Conservation (phyloP, 2,113 vertebrate genomes). For the cattle (Bos taurus) region ARS-UCD2.0 NC_037347.1:55995001-55995500, state of each 20-base stretch:
- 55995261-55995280: not conserved
- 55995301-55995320: not conserved
- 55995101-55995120: not conserved
- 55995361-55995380: not conserved
- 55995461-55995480: not conserved
- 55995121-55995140: not conserved
- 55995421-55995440: not conserved
- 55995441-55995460: not conserved
- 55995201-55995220: not conserved
- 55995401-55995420: not conserved
- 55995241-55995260: accelerated
- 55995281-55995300: accelerated
- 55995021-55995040: not conserved
- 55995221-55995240: accelerated
- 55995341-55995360: not conserved
- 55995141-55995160: not conserved
- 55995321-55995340: not conserved
- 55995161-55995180: not conserved
- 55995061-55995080: not conserved
- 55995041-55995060: not conserved
- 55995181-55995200: not conserved
- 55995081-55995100: not conserved
- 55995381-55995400: not conserved
- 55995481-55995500: not conserved
- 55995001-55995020: not conserved